phyloP scores from a whole-genome alignment of 2,888 invertebrate species.

The Acanthosoma haemorrhoidale region DNA sequence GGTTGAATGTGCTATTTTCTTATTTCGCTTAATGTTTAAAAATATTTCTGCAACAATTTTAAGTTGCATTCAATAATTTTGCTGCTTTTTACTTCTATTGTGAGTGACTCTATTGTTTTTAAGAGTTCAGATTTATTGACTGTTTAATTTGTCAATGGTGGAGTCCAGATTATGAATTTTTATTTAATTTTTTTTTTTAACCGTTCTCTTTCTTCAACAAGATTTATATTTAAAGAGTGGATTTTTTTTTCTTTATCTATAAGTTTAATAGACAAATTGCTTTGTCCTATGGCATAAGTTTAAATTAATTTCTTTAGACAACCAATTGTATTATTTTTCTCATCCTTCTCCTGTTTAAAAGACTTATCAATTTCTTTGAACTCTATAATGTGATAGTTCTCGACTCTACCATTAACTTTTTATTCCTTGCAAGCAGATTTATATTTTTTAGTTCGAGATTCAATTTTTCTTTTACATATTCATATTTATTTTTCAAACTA shows the following conservation, averaged over 20 bases:
- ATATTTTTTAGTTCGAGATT: not conserved
- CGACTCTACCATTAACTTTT: not conserved
- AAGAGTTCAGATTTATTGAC: constrained; percentile 6
- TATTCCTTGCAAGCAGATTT: not conserved
- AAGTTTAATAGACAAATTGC: not conserved
- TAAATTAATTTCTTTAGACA: not conserved
- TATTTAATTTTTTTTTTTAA: not conserved
- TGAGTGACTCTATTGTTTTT: constrained; percentile 1
- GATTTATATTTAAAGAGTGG: not conserved
- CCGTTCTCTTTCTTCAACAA: not conserved
- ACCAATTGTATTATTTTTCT: not conserved
- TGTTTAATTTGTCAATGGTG: constrained; percentile 15
- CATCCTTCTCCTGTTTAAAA: not conserved
- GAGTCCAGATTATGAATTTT: constrained; percentile 17
- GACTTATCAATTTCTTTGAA: not conserved
- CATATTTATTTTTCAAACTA: not conserved
- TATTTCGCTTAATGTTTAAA: not conserved
- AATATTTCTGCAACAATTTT: not conserved
- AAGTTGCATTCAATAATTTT: not conserved
- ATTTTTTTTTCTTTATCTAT: constrained; percentile 9
- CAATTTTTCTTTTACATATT: not conserved
- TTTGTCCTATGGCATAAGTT: constrained; percentile 4
- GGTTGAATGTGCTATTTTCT: not conserved
- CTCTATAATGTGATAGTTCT: not conserved
- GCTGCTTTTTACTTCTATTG: not conserved